Percentiles rank a stretch among this genome's conserved stretches.
Conservation (phyloP, 2,113 vertebrate species). For the Chiloscyllium plagiosum region DNA sequence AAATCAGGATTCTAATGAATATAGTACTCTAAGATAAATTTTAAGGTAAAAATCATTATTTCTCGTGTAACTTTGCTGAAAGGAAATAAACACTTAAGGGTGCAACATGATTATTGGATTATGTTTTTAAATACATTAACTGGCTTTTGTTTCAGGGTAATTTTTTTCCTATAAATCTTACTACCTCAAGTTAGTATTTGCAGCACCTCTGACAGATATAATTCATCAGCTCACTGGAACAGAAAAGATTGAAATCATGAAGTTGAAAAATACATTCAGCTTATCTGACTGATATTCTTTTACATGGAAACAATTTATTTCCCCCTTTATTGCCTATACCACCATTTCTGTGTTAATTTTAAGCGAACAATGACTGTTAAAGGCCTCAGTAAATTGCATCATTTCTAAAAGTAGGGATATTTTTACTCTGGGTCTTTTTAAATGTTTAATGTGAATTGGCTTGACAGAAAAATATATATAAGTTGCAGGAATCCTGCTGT, state of each 20-base stretch:
- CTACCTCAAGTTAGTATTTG: not conserved
- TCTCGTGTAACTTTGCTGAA: not conserved
- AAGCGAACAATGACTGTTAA: not conserved
- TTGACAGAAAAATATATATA: not conserved
- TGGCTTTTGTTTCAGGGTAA: slow-evolving; percentile 23
- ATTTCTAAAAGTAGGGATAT: not conserved
- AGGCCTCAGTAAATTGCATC: not conserved
- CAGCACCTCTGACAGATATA: not conserved
- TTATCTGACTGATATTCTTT: slow-evolving; percentile 18
- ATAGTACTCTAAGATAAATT: not conserved
- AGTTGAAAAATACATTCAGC: slow-evolving; percentile 8
- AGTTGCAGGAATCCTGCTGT: not conserved
- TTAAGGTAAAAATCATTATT: no score
- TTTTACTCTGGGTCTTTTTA: no score
- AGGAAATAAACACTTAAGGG: not conserved
- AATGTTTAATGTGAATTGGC: no score
- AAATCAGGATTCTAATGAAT: not conserved
- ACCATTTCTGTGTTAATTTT: not conserved
- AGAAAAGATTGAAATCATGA: not conserved
- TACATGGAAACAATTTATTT: slow-evolving; percentile 1
- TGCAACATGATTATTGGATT: not conserved
- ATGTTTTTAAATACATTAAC: not conserved
- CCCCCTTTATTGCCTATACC: not conserved
- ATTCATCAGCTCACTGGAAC: slow-evolving; percentile 8
- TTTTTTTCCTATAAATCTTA: not conserved